phyloP scores from a whole-genome alignment of 2,888 invertebrate species.

The Philereme vetulata region DNA sequence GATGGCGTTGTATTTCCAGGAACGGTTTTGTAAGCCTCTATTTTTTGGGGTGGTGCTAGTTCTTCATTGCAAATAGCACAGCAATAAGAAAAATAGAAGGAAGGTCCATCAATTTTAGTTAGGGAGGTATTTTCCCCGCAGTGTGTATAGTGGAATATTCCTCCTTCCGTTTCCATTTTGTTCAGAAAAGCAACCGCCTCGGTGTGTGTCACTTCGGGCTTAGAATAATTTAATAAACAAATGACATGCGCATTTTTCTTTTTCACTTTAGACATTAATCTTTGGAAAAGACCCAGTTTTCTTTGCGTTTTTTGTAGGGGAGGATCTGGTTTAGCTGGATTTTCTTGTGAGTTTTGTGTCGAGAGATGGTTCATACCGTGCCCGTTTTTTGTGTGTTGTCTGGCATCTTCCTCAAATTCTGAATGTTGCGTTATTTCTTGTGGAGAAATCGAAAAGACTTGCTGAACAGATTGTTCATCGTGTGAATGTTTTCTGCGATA shows the following conservation, averaged over 20 bases:
- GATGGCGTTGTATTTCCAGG: slow-evolving; percentile 3
- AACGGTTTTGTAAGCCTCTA: slow-evolving; percentile 23
- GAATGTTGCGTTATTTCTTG: slow-evolving; percentile 9
- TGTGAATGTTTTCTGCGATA: background rate
- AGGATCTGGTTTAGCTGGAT: background rate
- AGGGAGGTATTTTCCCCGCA: slow-evolving; percentile 21
- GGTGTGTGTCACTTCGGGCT: slow-evolving; percentile 20
- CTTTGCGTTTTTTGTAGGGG: background rate
- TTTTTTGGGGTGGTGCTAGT: slow-evolving; percentile 23
- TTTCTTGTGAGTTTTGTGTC: slow-evolving; percentile 2
- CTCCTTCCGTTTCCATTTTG: slow-evolving; percentile 18
- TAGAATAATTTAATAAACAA: slow-evolving; percentile 18
- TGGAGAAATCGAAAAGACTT: background rate
- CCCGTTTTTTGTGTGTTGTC: background rate
- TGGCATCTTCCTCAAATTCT: background rate
- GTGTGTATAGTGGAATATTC: slow-evolving; percentile 17
- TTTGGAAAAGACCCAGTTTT: slow-evolving; percentile 2
- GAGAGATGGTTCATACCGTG: background rate
- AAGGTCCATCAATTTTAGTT: slow-evolving; percentile 21
- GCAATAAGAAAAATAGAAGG: slow-evolving; percentile 18
- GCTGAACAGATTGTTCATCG: background rate
- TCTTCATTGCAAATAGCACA: slow-evolving; percentile 23
- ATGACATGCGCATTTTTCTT: slow-evolving; percentile 10
- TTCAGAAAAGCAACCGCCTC: slow-evolving; percentile 18
- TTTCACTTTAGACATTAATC: slow-evolving; percentile 11